A percentile compares a stretch with the other conserved stretches of the same genome.
Conservation (phyloP, 2,888 invertebrate genomes). For the Trachelus iudaicus region DNA sequence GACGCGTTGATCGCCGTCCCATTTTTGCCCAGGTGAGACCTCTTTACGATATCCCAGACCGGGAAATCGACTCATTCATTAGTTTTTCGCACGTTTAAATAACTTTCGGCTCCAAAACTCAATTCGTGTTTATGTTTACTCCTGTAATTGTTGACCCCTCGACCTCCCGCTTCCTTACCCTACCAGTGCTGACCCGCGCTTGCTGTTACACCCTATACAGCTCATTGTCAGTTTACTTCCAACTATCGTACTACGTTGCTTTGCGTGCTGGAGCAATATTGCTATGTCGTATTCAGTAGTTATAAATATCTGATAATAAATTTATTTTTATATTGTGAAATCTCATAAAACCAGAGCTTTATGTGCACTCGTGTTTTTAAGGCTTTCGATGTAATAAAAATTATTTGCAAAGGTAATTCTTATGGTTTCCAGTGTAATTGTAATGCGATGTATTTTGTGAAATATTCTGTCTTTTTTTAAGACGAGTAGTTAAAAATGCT, state of each 20-base stretch:
- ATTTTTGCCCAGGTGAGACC: background rate
- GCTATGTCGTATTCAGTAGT: background rate
- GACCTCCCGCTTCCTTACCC: constrained; percentile 5
- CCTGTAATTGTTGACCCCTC: constrained; percentile 50
- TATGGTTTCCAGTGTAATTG: background rate
- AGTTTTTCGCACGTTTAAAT: constrained; percentile 3
- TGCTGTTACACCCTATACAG: background rate
- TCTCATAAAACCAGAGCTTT: background rate
- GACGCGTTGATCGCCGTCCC: constrained; percentile 3
- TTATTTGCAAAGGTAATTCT: background rate
- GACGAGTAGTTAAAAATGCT: background rate
- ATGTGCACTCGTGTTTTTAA: background rate
- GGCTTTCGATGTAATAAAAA: background rate
- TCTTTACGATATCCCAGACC: background rate
- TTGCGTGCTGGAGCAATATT: background rate
- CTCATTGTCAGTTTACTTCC: background rate
- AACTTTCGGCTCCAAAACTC: constrained; percentile 20
- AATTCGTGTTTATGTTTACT: constrained; percentile 61
- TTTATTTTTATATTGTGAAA: background rate
- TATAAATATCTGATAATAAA: background rate
- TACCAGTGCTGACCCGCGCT: constrained; percentile 7
- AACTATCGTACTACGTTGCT: background rate
- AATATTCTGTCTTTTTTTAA: background rate
- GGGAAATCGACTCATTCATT: background rate
- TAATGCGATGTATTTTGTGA: background rate